Base-by-base conservation (phyloP, 1,140 invertebrate species). In the Aethina tumida region DNA sequence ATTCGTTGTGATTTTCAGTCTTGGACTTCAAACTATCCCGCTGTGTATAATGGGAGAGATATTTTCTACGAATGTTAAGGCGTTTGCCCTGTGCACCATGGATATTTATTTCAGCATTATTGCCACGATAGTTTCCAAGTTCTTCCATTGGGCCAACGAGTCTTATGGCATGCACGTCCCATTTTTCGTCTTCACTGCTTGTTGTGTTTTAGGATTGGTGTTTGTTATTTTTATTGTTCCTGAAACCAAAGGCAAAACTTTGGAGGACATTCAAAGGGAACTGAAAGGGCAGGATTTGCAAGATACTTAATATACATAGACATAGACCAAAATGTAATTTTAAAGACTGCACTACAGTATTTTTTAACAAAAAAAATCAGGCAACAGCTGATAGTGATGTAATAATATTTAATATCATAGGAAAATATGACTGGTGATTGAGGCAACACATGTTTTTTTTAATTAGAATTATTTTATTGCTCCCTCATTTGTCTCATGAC, bases 201-300 rank as follows among this genome's bases (percentile, higher is more conserved):
- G 79, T 49, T 80, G 79, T 26, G 47, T 75, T 0, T 28, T 77
- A 1, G 69, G 77, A 5, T 28, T 58, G 6, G 10, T 77, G 12
- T 84, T 77, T 50, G 69, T 77, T 26, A 60, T 76, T n/a, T 59
- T 70, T 8, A 68, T 69, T 25, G 64, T 87, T 8, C 83, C 84
- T 0, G 86, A 91, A 63, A 91, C 85, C 0, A 89, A 88, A 64
- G 81, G 81, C 7, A 83, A 80, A 53, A 76, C 77, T 0, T 71
- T 86, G 31, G 73, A 76, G 30, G 56, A 60, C 24, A 60, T 60
- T 20, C 56, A 58, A 36, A 39, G 30, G 6, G 43, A 52, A 22
- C 42, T 57, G 6, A 50, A 47, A 24, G 43, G 43, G 3, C 43
- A 42, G 15, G 41, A 39, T n/a, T n/a, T n/a, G n/a, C n/a, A n/a